phyloP scores from a whole-genome alignment of 2,888 invertebrate genomes.

The Notodonta ziczac region DNA sequence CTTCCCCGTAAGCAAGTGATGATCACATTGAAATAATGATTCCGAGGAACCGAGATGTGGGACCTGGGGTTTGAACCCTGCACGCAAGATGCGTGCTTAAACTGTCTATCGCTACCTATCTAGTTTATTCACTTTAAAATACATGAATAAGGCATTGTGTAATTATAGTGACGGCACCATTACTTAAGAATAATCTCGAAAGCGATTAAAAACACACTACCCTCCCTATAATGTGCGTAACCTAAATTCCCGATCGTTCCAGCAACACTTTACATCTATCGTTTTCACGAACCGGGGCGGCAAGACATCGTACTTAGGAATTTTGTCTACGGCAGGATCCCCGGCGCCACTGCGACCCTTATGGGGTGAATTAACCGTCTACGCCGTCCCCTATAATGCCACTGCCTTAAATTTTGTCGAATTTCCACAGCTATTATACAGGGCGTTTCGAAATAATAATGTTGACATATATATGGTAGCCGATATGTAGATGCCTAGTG shows the following conservation, averaged over 20 bases:
- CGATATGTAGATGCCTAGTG: too few relatives aligned
- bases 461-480: too few relatives aligned
- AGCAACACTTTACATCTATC: slow-evolving; percentile 19
- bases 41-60: too few relatives aligned
- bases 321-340: slow-evolving; percentile 81
- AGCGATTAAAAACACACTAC: neutral
- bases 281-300: slow-evolving; percentile 48
- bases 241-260: slow-evolving; percentile 14
- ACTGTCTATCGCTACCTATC: too few relatives aligned
- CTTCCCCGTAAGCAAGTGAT: too few relatives aligned
- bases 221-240: neutral
- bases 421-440: slow-evolving; percentile 75
- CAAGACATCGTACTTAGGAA: slow-evolving; percentile 72
- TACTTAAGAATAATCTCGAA: neutral
- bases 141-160: too few relatives aligned
- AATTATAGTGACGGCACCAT: neutral
- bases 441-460: too few relatives aligned
- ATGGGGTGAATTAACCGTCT: slow-evolving; percentile 83
- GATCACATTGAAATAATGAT: too few relatives aligned
- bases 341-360: slow-evolving; percentile 81
- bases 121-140: too few relatives aligned
- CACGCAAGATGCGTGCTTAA: too few relatives aligned
- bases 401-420: slow-evolving; percentile 82
- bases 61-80: too few relatives aligned
- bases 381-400: slow-evolving; percentile 80